phyloP scores from a whole-genome alignment of 2,797 vertebrate species.

The Sarcophilus harrisii region DNA sequence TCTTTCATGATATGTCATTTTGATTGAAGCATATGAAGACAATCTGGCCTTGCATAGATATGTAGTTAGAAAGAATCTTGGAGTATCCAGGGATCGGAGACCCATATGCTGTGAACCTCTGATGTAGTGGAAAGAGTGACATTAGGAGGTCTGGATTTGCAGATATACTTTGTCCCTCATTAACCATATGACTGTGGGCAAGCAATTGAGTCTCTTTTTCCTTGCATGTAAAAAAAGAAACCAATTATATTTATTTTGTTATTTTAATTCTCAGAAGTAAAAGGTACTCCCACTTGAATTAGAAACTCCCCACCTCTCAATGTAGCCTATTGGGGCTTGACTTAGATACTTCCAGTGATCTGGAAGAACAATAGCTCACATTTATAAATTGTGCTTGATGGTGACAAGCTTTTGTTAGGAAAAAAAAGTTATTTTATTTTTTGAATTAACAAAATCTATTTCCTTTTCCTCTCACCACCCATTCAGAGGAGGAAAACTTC shows the following conservation, averaged over 20 bases:
- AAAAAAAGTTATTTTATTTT: background rate
- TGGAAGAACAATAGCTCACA: background rate
- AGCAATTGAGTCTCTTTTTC: background rate
- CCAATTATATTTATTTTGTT: background rate
- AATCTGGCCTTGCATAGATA: background rate
- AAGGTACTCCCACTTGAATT: background rate
- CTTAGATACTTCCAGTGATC: background rate
- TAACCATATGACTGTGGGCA: background rate
- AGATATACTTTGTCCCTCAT: background rate
- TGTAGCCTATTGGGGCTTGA: background rate
- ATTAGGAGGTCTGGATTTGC: background rate
- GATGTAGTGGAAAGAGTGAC: background rate
- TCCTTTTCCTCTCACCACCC: background rate
- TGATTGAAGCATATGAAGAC: background rate
- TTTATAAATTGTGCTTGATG: background rate
- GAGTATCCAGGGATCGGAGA: background rate
- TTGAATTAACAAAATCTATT: background rate
- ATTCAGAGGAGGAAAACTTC: background rate
- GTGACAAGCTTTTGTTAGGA: background rate
- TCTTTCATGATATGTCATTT: background rate
- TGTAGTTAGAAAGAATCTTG: background rate
- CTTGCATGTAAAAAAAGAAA: background rate
- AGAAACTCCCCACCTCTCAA: background rate
- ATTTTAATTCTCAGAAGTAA: background rate
- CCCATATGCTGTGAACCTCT: background rate